These are phyloP conservation scores for Ciconia nigra DNA, from an alignment of 2,797 vertebrate genomes.

Conservation along the genomic window DNA sequence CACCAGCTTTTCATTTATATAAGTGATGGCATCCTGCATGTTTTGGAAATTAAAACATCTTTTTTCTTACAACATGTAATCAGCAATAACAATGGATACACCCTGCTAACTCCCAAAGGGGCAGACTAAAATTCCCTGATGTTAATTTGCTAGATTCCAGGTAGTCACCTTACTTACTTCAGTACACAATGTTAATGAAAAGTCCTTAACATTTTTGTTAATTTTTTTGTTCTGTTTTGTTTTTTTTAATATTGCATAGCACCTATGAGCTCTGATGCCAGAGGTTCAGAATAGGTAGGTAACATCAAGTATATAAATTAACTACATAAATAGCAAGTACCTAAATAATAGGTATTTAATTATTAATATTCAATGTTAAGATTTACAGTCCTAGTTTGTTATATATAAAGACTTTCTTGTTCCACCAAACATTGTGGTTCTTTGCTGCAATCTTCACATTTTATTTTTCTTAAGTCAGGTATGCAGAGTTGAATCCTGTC, in stretches of 20 bases:
- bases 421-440: neutral
- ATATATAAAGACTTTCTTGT: neutral
- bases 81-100: neutral
- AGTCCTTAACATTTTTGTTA: neutral
- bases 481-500: neutral
- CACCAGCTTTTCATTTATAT: fast-evolving
- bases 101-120: neutral
- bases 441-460: neutral
- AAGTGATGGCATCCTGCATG: neutral
- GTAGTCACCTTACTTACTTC: neutral
- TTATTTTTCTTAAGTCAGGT: neutral
- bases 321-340: neutral
- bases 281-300: neutral
- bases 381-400: neutral
- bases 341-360: neutral
- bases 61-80: neutral
- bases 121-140: neutral
- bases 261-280: neutral
- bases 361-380: neutral
- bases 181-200: neutral
- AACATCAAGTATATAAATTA: neutral
- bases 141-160: neutral
- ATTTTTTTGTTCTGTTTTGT: too few relatives aligned
- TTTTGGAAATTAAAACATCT: neutral
- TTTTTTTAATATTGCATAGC: neutral